Percentiles rank a stretch among this genome's conserved stretches.
phyloP scores from a whole-genome alignment of 1,140 invertebrate genomes.

The Onthophagus taurus region DNA sequence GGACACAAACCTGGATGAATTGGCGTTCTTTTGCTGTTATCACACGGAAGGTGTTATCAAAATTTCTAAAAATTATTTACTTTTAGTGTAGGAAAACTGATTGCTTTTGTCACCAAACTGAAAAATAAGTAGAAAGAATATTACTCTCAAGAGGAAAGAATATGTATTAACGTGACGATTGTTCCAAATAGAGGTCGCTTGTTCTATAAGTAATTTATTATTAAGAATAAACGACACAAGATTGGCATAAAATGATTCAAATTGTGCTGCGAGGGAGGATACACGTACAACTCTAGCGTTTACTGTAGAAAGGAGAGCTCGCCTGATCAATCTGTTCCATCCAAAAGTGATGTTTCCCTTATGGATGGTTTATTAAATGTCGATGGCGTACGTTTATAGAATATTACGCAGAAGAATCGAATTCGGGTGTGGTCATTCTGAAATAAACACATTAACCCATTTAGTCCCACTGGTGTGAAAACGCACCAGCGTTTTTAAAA shows the following conservation, averaged over 20 bases:
- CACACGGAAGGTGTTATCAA: conserved; percentile 2
- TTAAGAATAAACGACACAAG: conserved; percentile 24
- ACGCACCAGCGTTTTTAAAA: conserved; percentile 1
- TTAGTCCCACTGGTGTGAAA: conserved; percentile 15
- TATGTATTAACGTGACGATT: conserved; percentile 35
- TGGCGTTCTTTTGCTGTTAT: conserved; percentile 4
- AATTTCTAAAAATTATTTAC: neutral
- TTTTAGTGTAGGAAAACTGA: conserved; percentile 23
- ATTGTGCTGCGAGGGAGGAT: conserved; percentile 16
- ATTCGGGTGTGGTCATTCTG: conserved; percentile 10
- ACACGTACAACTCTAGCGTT: conserved; percentile 11
- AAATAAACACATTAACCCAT: conserved; percentile 14
- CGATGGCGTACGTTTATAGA: conserved; percentile 22
- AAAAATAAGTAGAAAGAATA: conserved; percentile 27
- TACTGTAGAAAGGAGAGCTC: conserved; percentile 9
- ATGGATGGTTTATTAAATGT: conserved; percentile 15
- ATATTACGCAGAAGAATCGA: conserved; percentile 9
- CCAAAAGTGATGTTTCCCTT: conserved; percentile 7
- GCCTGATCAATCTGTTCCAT: conserved; percentile 1
- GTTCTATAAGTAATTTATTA: conserved; percentile 28
- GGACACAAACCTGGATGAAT: conserved; percentile 1
- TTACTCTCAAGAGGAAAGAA: conserved; percentile 26
- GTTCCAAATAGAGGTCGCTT: conserved; percentile 32
- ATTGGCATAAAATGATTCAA: conserved; percentile 29
- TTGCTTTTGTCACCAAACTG: conserved; percentile 25